Conservation (phyloP, 2,113 vertebrate species). For the Irena cyanogastra region DNA sequence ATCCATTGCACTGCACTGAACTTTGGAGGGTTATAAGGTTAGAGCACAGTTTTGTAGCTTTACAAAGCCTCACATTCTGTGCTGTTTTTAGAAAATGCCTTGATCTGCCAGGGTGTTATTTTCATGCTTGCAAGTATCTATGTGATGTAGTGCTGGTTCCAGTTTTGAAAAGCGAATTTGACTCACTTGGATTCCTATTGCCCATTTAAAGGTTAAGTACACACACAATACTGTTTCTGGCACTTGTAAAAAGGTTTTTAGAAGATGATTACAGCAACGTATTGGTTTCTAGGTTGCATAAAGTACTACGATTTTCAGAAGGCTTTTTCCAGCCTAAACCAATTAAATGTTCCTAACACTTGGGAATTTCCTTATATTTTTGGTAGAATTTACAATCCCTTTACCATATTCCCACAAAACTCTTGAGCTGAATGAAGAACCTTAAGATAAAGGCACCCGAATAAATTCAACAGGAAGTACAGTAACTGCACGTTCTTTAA, state of each 20-base stretch:
- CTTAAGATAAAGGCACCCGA: neutral
- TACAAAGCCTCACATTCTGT: neutral
- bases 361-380: neutral
- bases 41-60: neutral
- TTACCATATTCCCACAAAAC: neutral
- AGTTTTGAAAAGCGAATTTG: slow-evolving; percentile 8
- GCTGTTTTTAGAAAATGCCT: slow-evolving; percentile 5
- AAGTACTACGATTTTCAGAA: neutral
- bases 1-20: neutral
- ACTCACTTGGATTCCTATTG: neutral
- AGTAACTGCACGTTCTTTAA: neutral
- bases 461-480: neutral
- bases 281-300: neutral
- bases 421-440: neutral
- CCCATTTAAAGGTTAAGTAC: slow-evolving; percentile 26
- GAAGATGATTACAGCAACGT: neutral
- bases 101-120: slow-evolving; percentile 10
- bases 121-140: neutral
- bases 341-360: neutral
- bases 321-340: neutral
- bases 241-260: neutral
- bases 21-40: neutral
- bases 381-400: neutral
- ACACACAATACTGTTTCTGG: slow-evolving; percentile 8
- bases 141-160: neutral